Evolutionary conservation across 2,888 invertebrate species (phyloP).

Genomic region (Eupithecia inturbata): DNA sequence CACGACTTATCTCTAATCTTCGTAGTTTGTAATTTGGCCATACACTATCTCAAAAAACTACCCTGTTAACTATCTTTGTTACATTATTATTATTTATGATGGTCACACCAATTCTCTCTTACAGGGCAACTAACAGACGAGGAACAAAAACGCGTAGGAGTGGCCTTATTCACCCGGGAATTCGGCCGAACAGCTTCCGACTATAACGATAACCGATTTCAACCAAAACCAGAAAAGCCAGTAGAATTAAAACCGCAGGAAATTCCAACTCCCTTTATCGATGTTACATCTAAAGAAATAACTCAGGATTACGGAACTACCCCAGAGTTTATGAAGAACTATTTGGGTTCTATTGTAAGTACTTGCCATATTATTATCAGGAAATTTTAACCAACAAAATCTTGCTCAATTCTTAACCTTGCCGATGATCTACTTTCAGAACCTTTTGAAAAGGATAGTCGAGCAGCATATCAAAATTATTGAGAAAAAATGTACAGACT

Average conservation of each 20-base stretch:
- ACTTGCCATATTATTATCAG: not conserved
- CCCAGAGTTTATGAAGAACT: conserved; percentile 92
- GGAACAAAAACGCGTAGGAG: conserved; percentile 88
- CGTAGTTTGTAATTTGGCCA: not conserved
- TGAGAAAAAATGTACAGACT: not conserved
- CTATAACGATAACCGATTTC: conserved; percentile 90
- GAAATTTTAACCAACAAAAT: not conserved
- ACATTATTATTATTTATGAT: not conserved
- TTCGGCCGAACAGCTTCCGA: conserved; percentile 91
- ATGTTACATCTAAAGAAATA: conserved; percentile 85
- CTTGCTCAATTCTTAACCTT: not conserved
- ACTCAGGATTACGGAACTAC: conserved; percentile 94
- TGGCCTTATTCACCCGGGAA: conserved; percentile 90
- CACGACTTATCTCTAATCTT: not conserved
- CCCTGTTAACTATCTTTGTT: not conserved
- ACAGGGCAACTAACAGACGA: conserved; percentile 92
- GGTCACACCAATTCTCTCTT: conserved; percentile 19
- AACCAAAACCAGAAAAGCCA: conserved; percentile 89
- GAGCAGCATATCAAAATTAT: not conserved
- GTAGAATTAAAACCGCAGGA: conserved; percentile 89
- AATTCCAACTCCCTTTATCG: conserved; percentile 84
- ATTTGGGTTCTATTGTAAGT: conserved; percentile 86
- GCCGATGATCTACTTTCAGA: not conserved
- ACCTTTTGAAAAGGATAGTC: not conserved
- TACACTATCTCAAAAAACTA: not conserved